Evolutionary conservation across 2,113 vertebrate species (phyloP).

Genomic region (Puma concolor): DNA sequence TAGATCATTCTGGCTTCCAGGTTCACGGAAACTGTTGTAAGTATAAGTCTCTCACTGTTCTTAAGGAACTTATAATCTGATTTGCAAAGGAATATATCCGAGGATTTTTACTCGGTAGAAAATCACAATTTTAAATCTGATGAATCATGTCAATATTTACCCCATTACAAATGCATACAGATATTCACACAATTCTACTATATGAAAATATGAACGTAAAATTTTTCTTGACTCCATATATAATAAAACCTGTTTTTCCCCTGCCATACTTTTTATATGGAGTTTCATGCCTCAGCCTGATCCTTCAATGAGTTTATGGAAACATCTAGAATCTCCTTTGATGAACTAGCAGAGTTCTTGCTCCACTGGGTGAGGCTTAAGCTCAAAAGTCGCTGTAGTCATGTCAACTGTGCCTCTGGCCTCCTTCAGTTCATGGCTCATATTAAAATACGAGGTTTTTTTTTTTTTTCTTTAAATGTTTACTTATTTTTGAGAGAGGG

Average conservation of each 20-base stretch:
- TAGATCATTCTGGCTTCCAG: background rate
- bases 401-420: background rate
- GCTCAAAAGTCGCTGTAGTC: background rate
- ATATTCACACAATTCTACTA: background rate
- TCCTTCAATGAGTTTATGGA: background rate
- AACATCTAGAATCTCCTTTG: conserved; percentile 21
- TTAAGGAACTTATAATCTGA: background rate
- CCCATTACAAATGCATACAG: background rate
- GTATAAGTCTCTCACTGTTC: background rate
- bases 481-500: no score
- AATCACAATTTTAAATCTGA: background rate
- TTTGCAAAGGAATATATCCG: background rate
- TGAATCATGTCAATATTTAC: background rate
- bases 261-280: background rate
- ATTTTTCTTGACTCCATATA: background rate
- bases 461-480: background rate
- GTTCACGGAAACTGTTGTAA: background rate
- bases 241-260: background rate
- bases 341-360: background rate
- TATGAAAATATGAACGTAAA: background rate
- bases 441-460: background rate
- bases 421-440: background rate
- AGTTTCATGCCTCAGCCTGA: background rate
- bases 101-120: background rate
- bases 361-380: background rate